Percentiles rank a stretch among this genome's conserved stretches.
These are phyloP conservation scores for Bradysia coprophila DNA, from an alignment of 1,140 invertebrate species.

Conservation along the genomic window DNA sequence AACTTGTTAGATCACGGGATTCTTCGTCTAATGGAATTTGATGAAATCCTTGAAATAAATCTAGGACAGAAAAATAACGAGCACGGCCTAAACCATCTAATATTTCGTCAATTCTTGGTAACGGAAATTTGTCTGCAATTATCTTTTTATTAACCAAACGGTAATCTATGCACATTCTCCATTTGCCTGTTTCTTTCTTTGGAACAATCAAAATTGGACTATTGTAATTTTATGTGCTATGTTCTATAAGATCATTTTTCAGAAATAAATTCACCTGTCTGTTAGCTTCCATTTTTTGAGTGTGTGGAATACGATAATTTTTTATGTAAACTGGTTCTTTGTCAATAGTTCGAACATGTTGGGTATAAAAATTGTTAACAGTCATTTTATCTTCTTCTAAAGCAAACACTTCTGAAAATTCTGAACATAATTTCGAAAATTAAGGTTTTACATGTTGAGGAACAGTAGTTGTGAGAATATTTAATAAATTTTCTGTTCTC, in stretches of 20 bases:
- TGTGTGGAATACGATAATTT: not conserved
- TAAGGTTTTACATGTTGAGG: too few relatives aligned
- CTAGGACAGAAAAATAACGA: conserved; percentile 19
- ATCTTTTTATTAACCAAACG: conserved; percentile 3
- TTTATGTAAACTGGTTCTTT: not conserved
- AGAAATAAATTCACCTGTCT: not conserved
- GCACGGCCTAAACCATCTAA: conserved; percentile 16
- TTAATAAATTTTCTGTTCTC: too few relatives aligned
- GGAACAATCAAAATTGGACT: not conserved
- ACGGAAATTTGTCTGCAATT: conserved; percentile 14
- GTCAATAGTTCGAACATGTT: not conserved
- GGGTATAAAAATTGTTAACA: not conserved
- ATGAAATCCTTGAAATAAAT: conserved; percentile 24
- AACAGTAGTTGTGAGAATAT: too few relatives aligned
- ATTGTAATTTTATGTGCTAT: not conserved
- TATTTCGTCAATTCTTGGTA: conserved; percentile 24
- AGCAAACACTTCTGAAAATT: not conserved
- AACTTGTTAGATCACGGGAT: not conserved
- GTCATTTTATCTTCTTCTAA: not conserved
- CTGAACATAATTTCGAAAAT: too few relatives aligned
- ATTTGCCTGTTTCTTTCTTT: conserved; percentile 1
- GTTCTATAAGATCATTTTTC: not conserved
- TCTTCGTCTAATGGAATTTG: conserved; percentile 14
- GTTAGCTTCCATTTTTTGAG: not conserved
- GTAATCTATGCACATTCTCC: conserved; percentile 8